Percentiles rank a stretch among this genome's conserved stretches.
These are phyloP conservation scores for Drosophila saltans DNA, from an alignment of 1,140 invertebrate genomes.

Conservation along the genomic window DNA sequence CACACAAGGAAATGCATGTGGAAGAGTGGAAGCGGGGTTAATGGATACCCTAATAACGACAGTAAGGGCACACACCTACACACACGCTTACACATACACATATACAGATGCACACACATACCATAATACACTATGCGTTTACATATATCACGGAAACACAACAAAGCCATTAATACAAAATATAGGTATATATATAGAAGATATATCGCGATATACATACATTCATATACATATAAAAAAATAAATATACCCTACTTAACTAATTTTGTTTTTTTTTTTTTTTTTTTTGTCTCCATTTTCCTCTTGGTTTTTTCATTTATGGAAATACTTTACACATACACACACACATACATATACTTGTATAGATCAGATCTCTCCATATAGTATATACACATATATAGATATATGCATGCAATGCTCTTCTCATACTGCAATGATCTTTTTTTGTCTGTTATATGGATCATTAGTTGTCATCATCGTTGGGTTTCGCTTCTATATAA, in stretches of 20 bases:
- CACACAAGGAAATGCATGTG: neutral
- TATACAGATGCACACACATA: neutral
- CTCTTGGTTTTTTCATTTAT: constrained; percentile 12
- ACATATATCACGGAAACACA: constrained; percentile 80
- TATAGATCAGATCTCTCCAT: constrained; percentile 6
- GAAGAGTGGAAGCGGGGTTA: constrained; percentile 8
- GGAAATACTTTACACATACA: constrained; percentile 55
- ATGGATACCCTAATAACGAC: constrained; percentile 29
- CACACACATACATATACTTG: constrained; percentile 15
- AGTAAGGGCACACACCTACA: constrained; percentile 20
- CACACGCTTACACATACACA: constrained; percentile 23
- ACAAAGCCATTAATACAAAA: constrained; percentile 80
- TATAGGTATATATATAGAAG: constrained; percentile 48
- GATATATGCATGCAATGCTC: constrained; percentile 4
- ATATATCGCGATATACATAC: constrained; percentile 41
- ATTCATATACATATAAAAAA: constrained; percentile 49
- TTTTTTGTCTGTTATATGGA: neutral
- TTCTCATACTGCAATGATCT: constrained; percentile 24
- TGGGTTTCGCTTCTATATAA: constrained; percentile 53
- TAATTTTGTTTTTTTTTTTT: constrained; percentile 41
- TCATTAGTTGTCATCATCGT: constrained; percentile 42
- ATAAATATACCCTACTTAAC: constrained; percentile 76
- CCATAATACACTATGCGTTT: constrained; percentile 58
- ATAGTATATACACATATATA: constrained; percentile 2
- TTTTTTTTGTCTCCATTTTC: neutral